Conservation (phyloP, 1,140 invertebrate genomes). For the Acyrthosiphon pisum region DNA sequence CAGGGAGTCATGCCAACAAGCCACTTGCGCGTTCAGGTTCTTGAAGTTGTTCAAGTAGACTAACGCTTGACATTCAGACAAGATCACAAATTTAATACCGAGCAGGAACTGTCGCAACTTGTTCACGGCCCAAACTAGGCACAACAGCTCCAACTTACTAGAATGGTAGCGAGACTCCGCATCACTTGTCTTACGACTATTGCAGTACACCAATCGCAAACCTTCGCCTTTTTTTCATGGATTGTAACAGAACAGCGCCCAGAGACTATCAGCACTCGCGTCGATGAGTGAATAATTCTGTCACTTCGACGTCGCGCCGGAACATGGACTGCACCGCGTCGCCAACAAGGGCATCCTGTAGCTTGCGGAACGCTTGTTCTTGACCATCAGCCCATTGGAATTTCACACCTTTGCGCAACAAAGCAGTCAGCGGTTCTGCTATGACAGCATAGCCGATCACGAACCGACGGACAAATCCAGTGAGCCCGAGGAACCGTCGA, state of each 20-base stretch:
- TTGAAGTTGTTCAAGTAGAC: too few relatives aligned
- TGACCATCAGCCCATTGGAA: constrained; percentile 39
- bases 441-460: constrained; percentile 60
- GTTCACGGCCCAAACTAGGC: not conserved
- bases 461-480: constrained; percentile 61
- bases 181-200: constrained; percentile 19
- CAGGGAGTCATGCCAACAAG: too few relatives aligned
- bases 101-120: constrained; percentile 27
- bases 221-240: not conserved
- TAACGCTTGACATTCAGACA: too few relatives aligned
- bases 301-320: constrained; percentile 41
- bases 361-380: constrained; percentile 59
- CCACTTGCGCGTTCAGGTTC: too few relatives aligned
- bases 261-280: constrained; percentile 61
- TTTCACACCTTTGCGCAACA: constrained; percentile 43
- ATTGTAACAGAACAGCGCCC: constrained; percentile 61
- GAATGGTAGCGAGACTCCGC: constrained; percentile 18
- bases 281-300: constrained; percentile 62
- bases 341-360: constrained; percentile 59
- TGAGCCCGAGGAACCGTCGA: constrained; percentile 60
- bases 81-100: not conserved
- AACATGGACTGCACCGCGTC: constrained; percentile 62
- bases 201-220: constrained; percentile 1
- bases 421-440: constrained; percentile 59
- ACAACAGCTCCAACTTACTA: not conserved